phyloP scores from a whole-genome alignment of 1,140 invertebrate genomes.

The Diorhabda elongata region DNA sequence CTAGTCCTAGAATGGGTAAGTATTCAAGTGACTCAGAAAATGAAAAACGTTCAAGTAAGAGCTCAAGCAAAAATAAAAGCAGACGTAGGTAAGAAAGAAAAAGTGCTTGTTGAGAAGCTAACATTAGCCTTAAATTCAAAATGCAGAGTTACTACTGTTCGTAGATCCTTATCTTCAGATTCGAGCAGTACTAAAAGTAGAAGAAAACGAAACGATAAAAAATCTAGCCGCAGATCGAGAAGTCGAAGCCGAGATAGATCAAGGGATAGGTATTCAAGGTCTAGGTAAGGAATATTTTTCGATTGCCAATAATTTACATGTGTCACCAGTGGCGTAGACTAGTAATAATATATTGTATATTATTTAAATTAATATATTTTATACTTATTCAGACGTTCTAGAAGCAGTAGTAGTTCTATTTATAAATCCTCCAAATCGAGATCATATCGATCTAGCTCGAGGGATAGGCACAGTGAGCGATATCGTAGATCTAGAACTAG shows the following conservation, averaged over 20 bases:
- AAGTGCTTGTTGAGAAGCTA: slow-evolving; percentile 14
- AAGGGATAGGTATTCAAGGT: slow-evolving; percentile 21
- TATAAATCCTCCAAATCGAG: slow-evolving; percentile 30
- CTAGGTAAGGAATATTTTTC: neutral
- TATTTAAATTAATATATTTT: slow-evolving; percentile 2
- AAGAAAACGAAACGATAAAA: slow-evolving; percentile 29
- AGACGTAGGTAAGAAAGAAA: slow-evolving; percentile 36
- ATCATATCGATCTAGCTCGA: slow-evolving; percentile 26
- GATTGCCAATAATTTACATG: neutral
- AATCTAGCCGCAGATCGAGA: slow-evolving; percentile 25
- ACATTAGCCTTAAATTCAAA: slow-evolving; percentile 15
- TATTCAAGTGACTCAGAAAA: slow-evolving; percentile 43
- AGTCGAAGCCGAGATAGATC: slow-evolving; percentile 30
- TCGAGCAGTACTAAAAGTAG: slow-evolving; percentile 34
- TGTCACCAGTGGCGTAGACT: neutral
- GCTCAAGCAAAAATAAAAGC: slow-evolving; percentile 35
- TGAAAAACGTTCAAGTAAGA: slow-evolving; percentile 37
- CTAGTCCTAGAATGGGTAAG: slow-evolving; percentile 36
- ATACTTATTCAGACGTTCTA: slow-evolving; percentile 21
- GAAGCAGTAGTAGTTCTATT: slow-evolving; percentile 29
- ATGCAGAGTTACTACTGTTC: slow-evolving; percentile 19
- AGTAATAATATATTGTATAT: neutral
- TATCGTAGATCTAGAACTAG: slow-evolving; percentile 28
- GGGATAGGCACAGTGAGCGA: slow-evolving; percentile 28
- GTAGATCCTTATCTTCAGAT: slow-evolving; percentile 38